Evolutionary conservation across 2,797 vertebrate genomes (phyloP), one percentile per base, ranked within the genome.

Genomic region (Acanthurus tractus): DNA sequence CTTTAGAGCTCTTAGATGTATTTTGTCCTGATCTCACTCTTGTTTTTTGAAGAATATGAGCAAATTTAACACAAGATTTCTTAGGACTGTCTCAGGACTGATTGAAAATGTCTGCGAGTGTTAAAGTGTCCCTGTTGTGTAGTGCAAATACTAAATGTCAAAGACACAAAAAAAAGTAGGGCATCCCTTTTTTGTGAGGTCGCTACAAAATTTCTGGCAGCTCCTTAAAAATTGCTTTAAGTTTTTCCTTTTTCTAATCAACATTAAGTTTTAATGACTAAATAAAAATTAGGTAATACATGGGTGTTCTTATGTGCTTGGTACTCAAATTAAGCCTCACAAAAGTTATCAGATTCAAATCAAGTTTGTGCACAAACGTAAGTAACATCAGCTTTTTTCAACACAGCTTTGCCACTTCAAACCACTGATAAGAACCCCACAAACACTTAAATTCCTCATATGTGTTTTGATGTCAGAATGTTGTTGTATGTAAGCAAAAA

Each of bases 1-100:
- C 54, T 10, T 56, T 44, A n/a, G 6, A 52, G 46, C 20, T 23
- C 64, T 34, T 65, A 62, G 69, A 76, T 52, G 53, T 11, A 25
- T 38, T 17, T 13, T 53, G 46, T 40, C 57, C 59, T 71, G 29
- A 34, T 70, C 65, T 63, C 20, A 25, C 52, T 46, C 2, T 49
- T 56, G 8, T 29, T 17, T 56, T n/a, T 57, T 50, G 4, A 55
- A 34, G 13, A 52, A 72, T 45, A 0, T 0, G 12, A 46, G 20
- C 36, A 25, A 55, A 22, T 72, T 75, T 40, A 69, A 4, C 15
- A 56, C 10, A n/a, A 29, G 18, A 57, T 63, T 0, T 67, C 40
- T 76, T 14, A 52, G 22, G 22, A 48, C 8, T 38, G 29, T 29
- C 25, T 29, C 5, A 29, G 25, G 25, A 29, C 25, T 2, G 25